Conservation (phyloP, 2,113 vertebrate genomes). For the Ochotona curzoniae region DNA sequence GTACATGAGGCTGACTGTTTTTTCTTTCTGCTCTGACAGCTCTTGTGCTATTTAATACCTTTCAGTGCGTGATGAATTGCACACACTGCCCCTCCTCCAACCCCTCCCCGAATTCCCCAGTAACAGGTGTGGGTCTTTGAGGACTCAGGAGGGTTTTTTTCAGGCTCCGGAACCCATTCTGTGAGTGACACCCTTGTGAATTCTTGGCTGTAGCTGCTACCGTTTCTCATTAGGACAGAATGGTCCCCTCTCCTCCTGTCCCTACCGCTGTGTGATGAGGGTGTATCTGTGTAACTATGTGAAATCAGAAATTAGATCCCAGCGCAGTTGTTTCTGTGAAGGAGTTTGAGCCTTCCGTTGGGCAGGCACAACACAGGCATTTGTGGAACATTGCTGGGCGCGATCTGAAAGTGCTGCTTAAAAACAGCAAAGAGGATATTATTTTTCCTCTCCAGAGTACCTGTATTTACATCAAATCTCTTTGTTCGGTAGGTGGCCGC, state of each 20-base stretch:
- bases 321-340: slow-evolving; percentile 34
- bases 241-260: neutral
- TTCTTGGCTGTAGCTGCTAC: neutral
- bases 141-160: slow-evolving; percentile 47
- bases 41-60: neutral
- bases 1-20: neutral
- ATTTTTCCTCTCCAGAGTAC: neutral
- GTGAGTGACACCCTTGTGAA: slow-evolving; percentile 71
- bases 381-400: neutral
- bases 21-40: neutral
- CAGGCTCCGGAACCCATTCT: slow-evolving; percentile 55
- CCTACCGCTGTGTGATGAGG: neutral
- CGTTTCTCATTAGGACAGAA: neutral
- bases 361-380: neutral
- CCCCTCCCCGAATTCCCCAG: neutral
- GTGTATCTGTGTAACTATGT: neutral
- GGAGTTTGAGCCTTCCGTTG: neutral
- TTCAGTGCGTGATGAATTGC: neutral
- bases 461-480: slow-evolving; percentile 42
- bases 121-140: neutral
- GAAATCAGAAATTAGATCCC: slow-evolving; percentile 29
- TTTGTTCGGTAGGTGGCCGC: slow-evolving; percentile 92
- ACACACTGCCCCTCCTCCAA: neutral
- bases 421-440: neutral
- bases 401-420: neutral